Conservation (phyloP, 2,888 invertebrate species). For the Ariolimax columbianus region DNA sequence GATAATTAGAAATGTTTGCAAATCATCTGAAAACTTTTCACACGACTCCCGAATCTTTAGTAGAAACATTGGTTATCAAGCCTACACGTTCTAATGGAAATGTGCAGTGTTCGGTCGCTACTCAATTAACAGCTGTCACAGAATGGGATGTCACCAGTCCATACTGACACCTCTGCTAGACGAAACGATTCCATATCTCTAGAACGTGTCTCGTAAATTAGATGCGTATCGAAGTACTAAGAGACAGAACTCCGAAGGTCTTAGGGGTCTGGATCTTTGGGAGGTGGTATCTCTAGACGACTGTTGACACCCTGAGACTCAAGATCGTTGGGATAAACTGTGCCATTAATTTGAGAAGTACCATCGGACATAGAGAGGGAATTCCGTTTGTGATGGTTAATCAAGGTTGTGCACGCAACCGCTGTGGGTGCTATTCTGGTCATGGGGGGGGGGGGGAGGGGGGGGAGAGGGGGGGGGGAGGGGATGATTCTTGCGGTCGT, state of each 20-base stretch:
- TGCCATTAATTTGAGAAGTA: background rate
- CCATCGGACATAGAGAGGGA: background rate
- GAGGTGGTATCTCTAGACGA: background rate
- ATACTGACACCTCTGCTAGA: background rate
- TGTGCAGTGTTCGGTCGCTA: background rate
- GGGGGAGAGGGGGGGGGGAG: too few relatives aligned
- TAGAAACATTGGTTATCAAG: too few relatives aligned
- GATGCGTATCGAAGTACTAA: background rate
- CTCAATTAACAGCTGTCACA: background rate
- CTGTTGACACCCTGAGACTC: background rate
- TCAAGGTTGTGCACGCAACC: too few relatives aligned
- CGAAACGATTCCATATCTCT: background rate
- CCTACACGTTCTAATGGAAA: too few relatives aligned
- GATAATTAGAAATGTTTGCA: too few relatives aligned
- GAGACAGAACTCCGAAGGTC: background rate
- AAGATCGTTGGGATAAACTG: conserved; percentile 1
- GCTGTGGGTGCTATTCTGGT: too few relatives aligned
- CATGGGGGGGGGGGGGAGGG: too few relatives aligned
- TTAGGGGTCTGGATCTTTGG: background rate
- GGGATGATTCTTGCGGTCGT: too few relatives aligned
- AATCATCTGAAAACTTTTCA: too few relatives aligned
- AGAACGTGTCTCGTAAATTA: too few relatives aligned
- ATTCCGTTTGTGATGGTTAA: too few relatives aligned
- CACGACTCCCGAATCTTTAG: too few relatives aligned
- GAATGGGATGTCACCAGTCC: background rate